Conservation (phyloP, 2,888 invertebrate genomes). For the Drosophila pseudotakahashii region DNA sequence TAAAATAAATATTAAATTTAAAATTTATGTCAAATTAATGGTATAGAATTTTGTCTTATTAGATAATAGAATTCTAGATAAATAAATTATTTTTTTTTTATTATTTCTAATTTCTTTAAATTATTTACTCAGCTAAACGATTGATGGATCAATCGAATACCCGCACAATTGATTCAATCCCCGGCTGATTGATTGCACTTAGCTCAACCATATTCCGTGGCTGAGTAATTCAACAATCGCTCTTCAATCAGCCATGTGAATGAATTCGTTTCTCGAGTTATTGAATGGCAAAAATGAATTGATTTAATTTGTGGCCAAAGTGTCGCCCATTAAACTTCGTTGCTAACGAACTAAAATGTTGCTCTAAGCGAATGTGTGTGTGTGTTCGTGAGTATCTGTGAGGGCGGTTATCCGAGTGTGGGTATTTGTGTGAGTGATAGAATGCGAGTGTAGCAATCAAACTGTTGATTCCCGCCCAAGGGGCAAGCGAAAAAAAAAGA, state of each 20-base stretch:
- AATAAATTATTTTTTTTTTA: too few species aligned
- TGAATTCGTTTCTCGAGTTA: slow-evolving; percentile 14
- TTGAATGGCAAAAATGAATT: slow-evolving; percentile 34
- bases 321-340: slow-evolving; percentile 41
- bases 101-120: too few species aligned
- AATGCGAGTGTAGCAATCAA: slow-evolving; percentile 55
- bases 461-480: slow-evolving; percentile 65
- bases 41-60: too few species aligned
- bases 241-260: slow-evolving; percentile 13
- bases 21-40: too few species aligned
- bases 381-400: slow-evolving; percentile 11
- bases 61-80: too few species aligned
- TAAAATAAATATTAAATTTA: too few species aligned
- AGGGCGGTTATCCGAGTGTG: neutral
- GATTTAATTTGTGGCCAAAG: slow-evolving; percentile 45
- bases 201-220: slow-evolving; percentile 23
- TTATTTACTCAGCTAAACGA: neutral
- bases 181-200: slow-evolving; percentile 17
- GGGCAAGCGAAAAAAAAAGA: slow-evolving; percentile 24
- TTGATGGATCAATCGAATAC: neutral
- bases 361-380: slow-evolving; percentile 5
- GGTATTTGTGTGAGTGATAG: slow-evolving; percentile 28
- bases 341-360: slow-evolving; percentile 43
- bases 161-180: slow-evolving; percentile 15
- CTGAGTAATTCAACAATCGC: slow-evolving; percentile 17